Evolutionary conservation across 1,140 invertebrate species (phyloP).

Genomic region (Microplitis mediator): DNA sequence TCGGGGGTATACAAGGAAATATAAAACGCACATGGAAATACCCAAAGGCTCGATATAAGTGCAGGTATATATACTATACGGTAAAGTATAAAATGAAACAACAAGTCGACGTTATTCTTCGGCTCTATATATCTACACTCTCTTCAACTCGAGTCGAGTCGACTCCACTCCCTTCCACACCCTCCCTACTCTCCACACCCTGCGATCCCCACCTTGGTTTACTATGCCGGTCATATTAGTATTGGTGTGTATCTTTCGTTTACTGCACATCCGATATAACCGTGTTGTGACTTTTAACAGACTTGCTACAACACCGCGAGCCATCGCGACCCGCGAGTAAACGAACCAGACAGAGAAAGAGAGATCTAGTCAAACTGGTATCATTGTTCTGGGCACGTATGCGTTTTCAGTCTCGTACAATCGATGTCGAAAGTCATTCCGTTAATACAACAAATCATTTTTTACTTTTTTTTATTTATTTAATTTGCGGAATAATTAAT

Average conservation of each 20-base stretch:
- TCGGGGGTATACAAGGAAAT: constrained; percentile 36
- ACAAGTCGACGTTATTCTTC: not conserved
- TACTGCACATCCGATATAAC: too few species aligned
- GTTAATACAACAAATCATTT: not conserved
- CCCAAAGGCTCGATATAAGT: not conserved
- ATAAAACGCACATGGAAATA: constrained; percentile 8
- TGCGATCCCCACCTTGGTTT: too few species aligned
- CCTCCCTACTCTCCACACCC: too few species aligned
- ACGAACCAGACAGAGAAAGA: constrained; percentile 21
- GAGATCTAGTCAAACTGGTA: constrained; percentile 47
- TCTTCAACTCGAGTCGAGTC: not conserved
- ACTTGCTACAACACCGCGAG: too few species aligned
- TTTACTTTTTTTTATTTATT: not conserved
- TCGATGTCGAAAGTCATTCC: constrained; percentile 18
- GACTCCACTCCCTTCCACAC: too few species aligned
- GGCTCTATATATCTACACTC: not conserved
- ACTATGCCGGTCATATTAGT: too few species aligned
- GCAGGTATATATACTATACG: not conserved
- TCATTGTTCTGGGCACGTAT: constrained; percentile 41
- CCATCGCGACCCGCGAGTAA: too few species aligned
- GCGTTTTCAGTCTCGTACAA: constrained; percentile 9
- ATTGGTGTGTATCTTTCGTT: too few species aligned
- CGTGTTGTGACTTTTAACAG: too few species aligned
- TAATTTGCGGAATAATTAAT: not conserved
- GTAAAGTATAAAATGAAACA: not conserved